Conservation (phyloP, 2,888 invertebrate genomes). For the Branchellion lobata region DNA sequence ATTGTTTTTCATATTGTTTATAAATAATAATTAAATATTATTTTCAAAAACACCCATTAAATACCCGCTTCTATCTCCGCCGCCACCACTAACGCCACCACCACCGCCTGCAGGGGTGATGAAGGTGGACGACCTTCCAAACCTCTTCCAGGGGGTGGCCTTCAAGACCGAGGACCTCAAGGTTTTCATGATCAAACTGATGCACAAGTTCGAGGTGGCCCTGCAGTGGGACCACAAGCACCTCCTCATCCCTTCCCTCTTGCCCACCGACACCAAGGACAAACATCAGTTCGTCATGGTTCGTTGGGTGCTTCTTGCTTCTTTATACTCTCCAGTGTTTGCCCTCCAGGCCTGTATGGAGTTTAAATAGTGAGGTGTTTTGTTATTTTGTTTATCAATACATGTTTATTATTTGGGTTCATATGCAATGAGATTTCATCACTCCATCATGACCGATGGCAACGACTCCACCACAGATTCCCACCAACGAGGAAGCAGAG, state of each 20-base stretch:
- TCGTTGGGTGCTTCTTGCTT: background rate
- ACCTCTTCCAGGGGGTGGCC: conserved; percentile 85
- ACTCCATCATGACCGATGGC: too few relatives aligned
- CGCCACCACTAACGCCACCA: too few relatives aligned
- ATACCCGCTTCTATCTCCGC: too few relatives aligned
- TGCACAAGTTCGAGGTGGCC: conserved; percentile 96
- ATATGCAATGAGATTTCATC: too few relatives aligned
- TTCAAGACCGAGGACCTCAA: conserved; percentile 67
- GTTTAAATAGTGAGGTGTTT: too few relatives aligned
- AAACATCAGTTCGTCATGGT: conserved; percentile 35
- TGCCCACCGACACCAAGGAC: conserved; percentile 71
- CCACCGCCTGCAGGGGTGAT: conserved; percentile 71
- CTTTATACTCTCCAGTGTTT: background rate
- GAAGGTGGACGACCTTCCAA: conserved; percentile 86
- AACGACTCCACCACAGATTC: background rate
- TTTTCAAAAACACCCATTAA: too few relatives aligned
- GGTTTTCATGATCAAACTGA: conserved; percentile 82
- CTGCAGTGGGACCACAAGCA: conserved; percentile 91
- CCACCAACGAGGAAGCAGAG: background rate
- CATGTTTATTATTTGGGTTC: too few relatives aligned
- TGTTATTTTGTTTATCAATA: too few relatives aligned
- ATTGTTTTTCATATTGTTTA: too few relatives aligned
- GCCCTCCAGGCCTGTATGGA: too few relatives aligned
- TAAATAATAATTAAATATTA: too few relatives aligned
- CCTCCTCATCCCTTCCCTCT: conserved; percentile 83